Base-by-base conservation (phyloP, 2,113 vertebrate genomes). In the Rallus limicola region DNA sequence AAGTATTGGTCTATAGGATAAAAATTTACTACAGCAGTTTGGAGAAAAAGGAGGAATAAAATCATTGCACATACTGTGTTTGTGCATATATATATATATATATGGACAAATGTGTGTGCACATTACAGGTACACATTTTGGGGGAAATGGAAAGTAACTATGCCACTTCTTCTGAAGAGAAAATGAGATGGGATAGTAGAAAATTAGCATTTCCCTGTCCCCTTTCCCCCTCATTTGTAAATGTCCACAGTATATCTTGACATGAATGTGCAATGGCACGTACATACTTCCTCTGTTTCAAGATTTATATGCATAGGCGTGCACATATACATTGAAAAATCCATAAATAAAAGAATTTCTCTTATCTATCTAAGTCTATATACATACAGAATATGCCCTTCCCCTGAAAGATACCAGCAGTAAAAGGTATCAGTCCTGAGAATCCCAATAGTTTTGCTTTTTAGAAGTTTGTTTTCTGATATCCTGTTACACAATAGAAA, bases 191-290 rank as follows among this genome's bases (percentile, higher is more conserved):
- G 1, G 11, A 46, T 16, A 59, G 7, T 8, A 76, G 33, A 70
- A 59, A 85, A 86, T 40, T 52, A 75, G 26, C 19, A 76, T 79
- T 82, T 28, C 20, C 44, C 44, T 17, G 6, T 17, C 44, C 44
- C 5, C 7, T 64, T 3, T 15, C 36, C 24, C 14, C 85, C 8
- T 23, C 34, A 59, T 23, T 6, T 1, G 0, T 62, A 65, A 92
- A 81, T 40, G 1, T 83, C 23, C 28, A 15, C 20, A 48, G 6
- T 48, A 5, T 55, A 75, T 25, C 10, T 69, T 77, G 62, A 38
- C 3, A 11, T 14, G 21, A 44, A 15, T 23, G 26, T 69, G 15
- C 15, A 38, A 75, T 92, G 3, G 0, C 2, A 1, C 10, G 14
- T 33, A 12, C 10, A 33, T 70, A 40, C 70, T 83, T 86, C 21